Evolutionary conservation across 2,113 vertebrate species (phyloP), one percentile per base, ranked within the genome.

Genomic region (Grammomys surdaster): DNA sequence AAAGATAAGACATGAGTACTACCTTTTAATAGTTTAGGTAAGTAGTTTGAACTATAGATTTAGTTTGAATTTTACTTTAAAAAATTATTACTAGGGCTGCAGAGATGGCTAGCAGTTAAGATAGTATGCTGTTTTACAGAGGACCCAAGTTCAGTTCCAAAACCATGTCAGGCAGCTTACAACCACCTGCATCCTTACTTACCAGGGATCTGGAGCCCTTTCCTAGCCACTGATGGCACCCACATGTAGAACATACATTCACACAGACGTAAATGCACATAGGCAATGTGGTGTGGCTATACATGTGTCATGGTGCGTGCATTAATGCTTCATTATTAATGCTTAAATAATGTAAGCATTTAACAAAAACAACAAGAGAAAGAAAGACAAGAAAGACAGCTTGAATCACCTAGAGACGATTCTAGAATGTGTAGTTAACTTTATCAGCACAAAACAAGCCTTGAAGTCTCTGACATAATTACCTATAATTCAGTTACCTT

Each of bases 371-470:
- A 95, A 94, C 6, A 93, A 94, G 3, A 48, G 46, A 2, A 19
- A 48, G 96, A 87, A 48, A 48, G 46, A 2, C n/a, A 48, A 48
- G 46, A 2, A 19, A 48, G 96, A 87, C n/a, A 95, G 33, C 28
- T 78, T 86, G 70, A 92, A 43, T 63, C 92, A 65, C 84, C 33
- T 70, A 43, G 40, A 95, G 24, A 95, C n/a, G 65, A 78, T 56
- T 90, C 63, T 93, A 80, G 36, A 88, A 43, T 16, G 43, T 91
- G 58, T 90, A 94, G 85, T 94, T 95, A 94, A 36, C 89, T 93
- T 93, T 51, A 93, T 94, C 58, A 96, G n/a, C 78, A 96, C 48
- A 90, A 88, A 94, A 91, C 40, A 72, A 92, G 43, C 43, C 43
- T 91, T 88, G 26, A 82, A 91, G 76, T 67, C 81, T 76, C 87